phyloP scores from a whole-genome alignment of 2,113 vertebrate genomes.

The Mohoua ochrocephala region DNA sequence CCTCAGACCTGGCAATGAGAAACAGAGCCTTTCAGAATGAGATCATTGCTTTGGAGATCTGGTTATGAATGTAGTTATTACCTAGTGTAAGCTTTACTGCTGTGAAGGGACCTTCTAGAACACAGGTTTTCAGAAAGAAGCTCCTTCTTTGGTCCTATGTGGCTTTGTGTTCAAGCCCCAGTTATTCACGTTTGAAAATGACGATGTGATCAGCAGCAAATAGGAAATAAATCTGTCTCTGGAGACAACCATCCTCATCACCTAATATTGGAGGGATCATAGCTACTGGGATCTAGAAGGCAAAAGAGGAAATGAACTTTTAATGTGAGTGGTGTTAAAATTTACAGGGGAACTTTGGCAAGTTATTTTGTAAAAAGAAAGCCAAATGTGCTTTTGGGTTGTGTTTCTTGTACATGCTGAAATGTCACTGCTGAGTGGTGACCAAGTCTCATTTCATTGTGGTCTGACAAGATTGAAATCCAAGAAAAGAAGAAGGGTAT shows the following conservation, averaged over 20 bases:
- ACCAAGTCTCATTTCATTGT: background rate
- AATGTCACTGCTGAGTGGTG: background rate
- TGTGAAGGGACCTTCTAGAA: background rate
- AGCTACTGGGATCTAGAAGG: background rate
- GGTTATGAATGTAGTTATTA: background rate
- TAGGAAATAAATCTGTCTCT: background rate
- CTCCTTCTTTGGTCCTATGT: background rate
- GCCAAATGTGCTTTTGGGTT: background rate
- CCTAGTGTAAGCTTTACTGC: background rate
- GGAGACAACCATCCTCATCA: background rate
- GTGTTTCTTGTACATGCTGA: background rate
- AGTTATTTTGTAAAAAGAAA: background rate
- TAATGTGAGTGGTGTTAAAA: background rate
- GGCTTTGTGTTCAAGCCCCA: background rate
- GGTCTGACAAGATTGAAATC: background rate
- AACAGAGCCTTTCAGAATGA: background rate
- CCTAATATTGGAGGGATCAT: background rate
- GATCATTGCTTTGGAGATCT: background rate
- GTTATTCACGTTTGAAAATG: background rate
- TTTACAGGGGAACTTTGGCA: background rate
- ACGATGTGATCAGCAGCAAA: background rate
- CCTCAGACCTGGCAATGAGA: background rate
- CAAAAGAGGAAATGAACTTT: background rate
- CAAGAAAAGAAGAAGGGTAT: background rate
- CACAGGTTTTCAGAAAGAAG: background rate